phyloP scores from a whole-genome alignment of 2,888 invertebrate genomes.

The Apamea monoglypha region DNA sequence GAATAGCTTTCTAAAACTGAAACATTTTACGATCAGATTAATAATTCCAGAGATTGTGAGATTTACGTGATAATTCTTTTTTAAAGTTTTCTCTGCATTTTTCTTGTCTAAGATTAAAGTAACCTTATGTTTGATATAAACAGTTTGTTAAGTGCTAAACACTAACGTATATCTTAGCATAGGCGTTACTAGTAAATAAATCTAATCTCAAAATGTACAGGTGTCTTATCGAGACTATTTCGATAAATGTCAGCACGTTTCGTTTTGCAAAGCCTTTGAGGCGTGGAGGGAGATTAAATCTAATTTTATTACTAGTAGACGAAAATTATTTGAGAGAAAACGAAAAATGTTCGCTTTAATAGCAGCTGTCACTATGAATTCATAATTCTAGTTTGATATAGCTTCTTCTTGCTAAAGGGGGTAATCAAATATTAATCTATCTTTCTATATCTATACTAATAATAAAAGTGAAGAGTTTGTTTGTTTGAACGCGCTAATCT shows the following conservation, averaged over 20 bases:
- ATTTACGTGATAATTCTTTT: background rate
- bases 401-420: background rate
- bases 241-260: constrained; percentile 15
- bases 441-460: too few species aligned
- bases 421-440: background rate
- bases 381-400: too few species aligned
- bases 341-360: background rate
- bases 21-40: background rate
- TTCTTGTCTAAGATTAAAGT: background rate
- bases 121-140: background rate
- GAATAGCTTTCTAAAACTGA: background rate
- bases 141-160: too few species aligned
- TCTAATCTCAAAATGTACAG: background rate
- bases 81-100: background rate
- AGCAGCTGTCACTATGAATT: background rate
- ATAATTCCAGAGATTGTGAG: background rate
- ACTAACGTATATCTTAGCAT: background rate
- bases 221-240: constrained; percentile 4
- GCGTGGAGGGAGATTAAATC: background rate
- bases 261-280: background rate
- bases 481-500: too few species aligned
- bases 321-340: background rate
- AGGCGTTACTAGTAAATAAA: constrained; percentile 2
- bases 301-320: background rate
- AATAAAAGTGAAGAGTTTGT: too few species aligned